phyloP scores from a whole-genome alignment of 1,140 invertebrate species.

The Hycleus phaleratus region DNA sequence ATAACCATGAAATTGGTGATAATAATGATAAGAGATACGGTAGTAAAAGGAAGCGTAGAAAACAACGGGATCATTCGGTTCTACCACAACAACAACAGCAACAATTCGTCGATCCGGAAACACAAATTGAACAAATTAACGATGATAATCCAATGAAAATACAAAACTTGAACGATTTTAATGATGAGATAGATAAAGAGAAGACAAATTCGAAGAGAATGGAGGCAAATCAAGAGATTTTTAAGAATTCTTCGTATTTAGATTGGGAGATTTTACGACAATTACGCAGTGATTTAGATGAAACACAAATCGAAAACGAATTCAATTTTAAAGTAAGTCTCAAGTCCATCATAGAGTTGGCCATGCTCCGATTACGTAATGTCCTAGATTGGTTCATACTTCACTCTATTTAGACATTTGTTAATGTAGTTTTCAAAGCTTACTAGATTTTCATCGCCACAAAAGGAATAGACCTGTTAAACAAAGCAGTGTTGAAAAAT shows the following conservation, averaged over 20 bases:
- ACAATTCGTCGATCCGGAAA: slow-evolving; percentile 49
- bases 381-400: no score
- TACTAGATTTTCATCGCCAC: no score
- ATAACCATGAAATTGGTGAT: slow-evolving; percentile 30
- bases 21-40: slow-evolving; percentile 41
- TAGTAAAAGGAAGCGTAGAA: slow-evolving; percentile 33
- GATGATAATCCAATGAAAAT: not conserved
- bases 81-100: slow-evolving; percentile 44
- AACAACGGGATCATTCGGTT: slow-evolving; percentile 44
- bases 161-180: slow-evolving; percentile 1
- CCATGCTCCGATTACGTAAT: not conserved
- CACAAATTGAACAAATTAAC: slow-evolving; percentile 41
- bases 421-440: no score
- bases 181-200: slow-evolving; percentile 26
- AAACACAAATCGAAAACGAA: slow-evolving; percentile 59
- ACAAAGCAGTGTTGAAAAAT: no score
- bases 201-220: not conserved
- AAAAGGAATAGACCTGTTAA: no score
- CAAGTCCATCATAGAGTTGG: not conserved
- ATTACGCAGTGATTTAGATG: slow-evolving; percentile 56
- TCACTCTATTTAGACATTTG: no score
- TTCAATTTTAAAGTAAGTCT: slow-evolving; percentile 52
- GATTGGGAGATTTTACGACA: slow-evolving; percentile 55
- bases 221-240: slow-evolving; percentile 6
- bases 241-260: slow-evolving; percentile 39